Evolutionary conservation across 1,140 invertebrate genomes (phyloP).

Genomic region (Eufriesea mexicana): DNA sequence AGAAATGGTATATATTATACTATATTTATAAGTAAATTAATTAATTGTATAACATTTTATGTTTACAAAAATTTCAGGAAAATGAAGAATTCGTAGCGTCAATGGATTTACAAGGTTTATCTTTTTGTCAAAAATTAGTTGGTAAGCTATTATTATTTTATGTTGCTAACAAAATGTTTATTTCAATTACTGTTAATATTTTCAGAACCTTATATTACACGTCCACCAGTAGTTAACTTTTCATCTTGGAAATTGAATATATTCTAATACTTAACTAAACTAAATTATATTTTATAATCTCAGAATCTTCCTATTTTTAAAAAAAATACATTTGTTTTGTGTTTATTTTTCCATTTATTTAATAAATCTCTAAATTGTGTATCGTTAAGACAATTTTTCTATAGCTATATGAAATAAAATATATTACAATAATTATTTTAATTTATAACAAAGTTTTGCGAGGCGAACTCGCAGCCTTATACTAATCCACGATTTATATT

Average conservation of each 20-base stretch:
- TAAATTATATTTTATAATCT: background rate
- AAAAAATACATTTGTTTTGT: background rate
- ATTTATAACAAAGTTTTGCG: constrained; percentile 12
- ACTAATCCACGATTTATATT: background rate
- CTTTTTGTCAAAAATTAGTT: constrained; percentile 65
- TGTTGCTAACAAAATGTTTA: background rate
- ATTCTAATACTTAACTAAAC: constrained; percentile 55
- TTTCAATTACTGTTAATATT: constrained; percentile 45
- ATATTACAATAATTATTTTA: constrained; percentile 4
- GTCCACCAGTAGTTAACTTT: constrained; percentile 68
- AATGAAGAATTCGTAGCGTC: constrained; percentile 6
- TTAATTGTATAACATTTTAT: constrained; percentile 5
- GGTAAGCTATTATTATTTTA: constrained; percentile 58
- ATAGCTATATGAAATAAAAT: constrained; percentile 19
- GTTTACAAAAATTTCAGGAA: constrained; percentile 56
- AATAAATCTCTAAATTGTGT: background rate
- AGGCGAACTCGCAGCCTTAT: background rate
- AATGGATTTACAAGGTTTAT: constrained; percentile 23
- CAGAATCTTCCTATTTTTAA: background rate
- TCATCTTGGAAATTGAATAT: constrained; percentile 68
- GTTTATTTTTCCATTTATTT: constrained; percentile 10
- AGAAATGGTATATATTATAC: constrained; percentile 43
- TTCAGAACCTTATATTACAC: constrained; percentile 72
- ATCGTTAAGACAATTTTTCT: constrained; percentile 19
- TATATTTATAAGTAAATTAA: background rate